Evolutionary conservation across 2,113 vertebrate genomes (phyloP), one percentile per base, ranked within the genome.

Genomic region (Vulpes lagopus): DNA sequence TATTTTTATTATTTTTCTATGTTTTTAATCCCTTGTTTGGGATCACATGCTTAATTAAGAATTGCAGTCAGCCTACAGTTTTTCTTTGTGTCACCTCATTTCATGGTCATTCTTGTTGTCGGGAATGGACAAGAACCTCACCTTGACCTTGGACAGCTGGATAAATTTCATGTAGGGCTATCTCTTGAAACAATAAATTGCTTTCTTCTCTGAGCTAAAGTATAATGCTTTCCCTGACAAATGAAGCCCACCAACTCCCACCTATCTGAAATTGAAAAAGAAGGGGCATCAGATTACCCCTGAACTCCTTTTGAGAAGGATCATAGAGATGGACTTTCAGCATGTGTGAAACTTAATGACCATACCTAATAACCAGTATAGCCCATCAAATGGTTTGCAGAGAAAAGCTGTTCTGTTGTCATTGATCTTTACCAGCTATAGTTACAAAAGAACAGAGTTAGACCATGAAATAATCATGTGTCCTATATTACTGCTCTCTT

Each of bases 261-360:
- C 85, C 88, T 97, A 91, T 91, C 81, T 97, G 84, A 97, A 97
- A 93, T 55, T 97, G 83, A 79, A 97, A 96, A 96, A 82, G 88
- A 90, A 94, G 55, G 67, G 67, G 38, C 53, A 83, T 91, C n/a
- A 88, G 90, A 96, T 96, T 95, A 74, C 38, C 3, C 7, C 38
- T 30, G 60, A 81, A 69, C 49, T 90, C n/a, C n/a, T 64, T 69
- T 84, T 79, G 51, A 97, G 87, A 88, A 88, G 67, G 35, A 90
- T 88, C 53, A 8, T 15, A 85, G 71, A 95, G 59, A n/a, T 35
- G 60, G 59, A 81, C 14, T n/a, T 94, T 92, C 74, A 86, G 25
- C 1, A 3, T 92, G 69, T 73, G 55, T 95, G 83, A 90, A 95
- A 92, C 62, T 49, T 89, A 92, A 95, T 80, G 74, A 59, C 57